These are phyloP conservation scores for Cerastoderma edule DNA, from an alignment of 2,888 invertebrate genomes.

Conservation along the genomic window DNA sequence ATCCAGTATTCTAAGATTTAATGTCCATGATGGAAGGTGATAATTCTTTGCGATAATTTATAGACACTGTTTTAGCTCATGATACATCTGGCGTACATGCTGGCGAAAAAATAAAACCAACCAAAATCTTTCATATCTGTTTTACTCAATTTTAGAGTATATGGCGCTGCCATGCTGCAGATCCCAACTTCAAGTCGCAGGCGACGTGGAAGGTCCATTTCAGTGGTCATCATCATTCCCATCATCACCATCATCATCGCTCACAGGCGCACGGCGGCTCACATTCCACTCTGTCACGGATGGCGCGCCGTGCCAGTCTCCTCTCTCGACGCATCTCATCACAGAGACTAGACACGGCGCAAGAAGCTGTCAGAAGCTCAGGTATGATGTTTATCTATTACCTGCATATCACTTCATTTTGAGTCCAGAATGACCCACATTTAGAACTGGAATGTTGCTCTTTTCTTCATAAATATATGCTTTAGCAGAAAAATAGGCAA, in stretches of 20 bases:
- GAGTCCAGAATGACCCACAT: no score
- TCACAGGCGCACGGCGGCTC: slow-evolving; percentile 64
- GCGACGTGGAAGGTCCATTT: slow-evolving; percentile 92
- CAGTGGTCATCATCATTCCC: slow-evolving; percentile 54
- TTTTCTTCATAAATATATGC: no score
- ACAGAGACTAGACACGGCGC: slow-evolving; percentile 56
- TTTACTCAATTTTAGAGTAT: slow-evolving; percentile 88
- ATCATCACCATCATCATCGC: slow-evolving; percentile 39
- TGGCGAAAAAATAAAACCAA: no score
- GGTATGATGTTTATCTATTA: slow-evolving; percentile 29
- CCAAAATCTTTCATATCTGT: no score
- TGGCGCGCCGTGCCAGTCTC: slow-evolving; percentile 76
- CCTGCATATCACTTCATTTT: no score
- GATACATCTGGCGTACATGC: no score
- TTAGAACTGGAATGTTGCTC: no score
- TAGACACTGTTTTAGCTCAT: no score
- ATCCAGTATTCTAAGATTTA: no score
- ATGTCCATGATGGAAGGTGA: no score
- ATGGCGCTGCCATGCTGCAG: slow-evolving; percentile 92
- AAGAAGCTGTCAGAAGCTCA: slow-evolving; percentile 60
- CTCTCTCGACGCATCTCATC: slow-evolving; percentile 66
- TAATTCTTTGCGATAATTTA: no score
- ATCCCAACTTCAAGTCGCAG: slow-evolving; percentile 89
- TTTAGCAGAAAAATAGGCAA: no score
- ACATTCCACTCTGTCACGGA: slow-evolving; percentile 69